Evolutionary conservation across 1,140 invertebrate species (phyloP).

Genomic region (Mactra quadrangularis): DNA sequence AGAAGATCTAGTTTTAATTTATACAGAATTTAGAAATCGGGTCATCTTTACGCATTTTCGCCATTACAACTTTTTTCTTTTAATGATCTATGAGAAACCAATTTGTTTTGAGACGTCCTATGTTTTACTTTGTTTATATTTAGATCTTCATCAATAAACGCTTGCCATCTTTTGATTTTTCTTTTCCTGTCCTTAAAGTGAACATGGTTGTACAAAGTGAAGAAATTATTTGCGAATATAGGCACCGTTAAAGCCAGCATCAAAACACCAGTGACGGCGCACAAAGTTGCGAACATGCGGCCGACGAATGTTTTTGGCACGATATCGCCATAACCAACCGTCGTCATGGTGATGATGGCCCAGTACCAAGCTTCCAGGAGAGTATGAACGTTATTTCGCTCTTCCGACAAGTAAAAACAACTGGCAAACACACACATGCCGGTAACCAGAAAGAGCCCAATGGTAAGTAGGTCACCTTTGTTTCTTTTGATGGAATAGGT

Average conservation of each 20-base stretch:
- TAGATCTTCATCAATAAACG: no score
- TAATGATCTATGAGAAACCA: no score
- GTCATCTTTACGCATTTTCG: no score
- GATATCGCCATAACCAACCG: constrained; percentile 93
- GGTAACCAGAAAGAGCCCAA: neutral
- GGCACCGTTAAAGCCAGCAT: constrained; percentile 97
- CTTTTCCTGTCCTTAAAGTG: neutral
- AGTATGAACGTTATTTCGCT: neutral
- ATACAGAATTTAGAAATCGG: no score
- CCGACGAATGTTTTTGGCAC: constrained; percentile 84
- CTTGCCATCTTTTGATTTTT: neutral
- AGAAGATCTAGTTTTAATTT: no score
- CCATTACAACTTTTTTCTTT: no score
- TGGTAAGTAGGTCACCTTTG: neutral
- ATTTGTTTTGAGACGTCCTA: no score
- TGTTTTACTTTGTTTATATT: no score
- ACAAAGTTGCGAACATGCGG: constrained; percentile 97
- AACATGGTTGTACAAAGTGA: neutral
- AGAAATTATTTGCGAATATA: constrained; percentile 94
- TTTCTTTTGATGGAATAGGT: neutral
- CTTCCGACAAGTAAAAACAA: constrained; percentile 23
- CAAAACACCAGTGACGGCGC: constrained; percentile 96
- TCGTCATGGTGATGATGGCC: constrained; percentile 99
- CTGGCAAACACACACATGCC: constrained; percentile 30
- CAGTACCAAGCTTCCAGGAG: constrained; percentile 25